phyloP scores from a whole-genome alignment of 1,140 invertebrate species.

The Homarus americanus region DNA sequence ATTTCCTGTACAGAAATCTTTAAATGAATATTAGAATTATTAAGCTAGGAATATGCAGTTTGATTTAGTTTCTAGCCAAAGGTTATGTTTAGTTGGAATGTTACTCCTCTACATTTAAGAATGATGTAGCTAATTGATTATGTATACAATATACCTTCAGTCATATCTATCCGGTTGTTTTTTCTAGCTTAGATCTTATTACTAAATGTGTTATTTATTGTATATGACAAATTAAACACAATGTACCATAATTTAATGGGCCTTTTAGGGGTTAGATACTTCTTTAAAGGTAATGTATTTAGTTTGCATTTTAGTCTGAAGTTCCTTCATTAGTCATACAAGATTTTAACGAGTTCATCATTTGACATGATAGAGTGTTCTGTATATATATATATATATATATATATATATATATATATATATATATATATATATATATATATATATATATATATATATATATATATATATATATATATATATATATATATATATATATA shows the following conservation, averaged over 20 bases:
- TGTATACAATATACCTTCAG: slow-evolving; percentile 31
- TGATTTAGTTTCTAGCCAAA: slow-evolving; percentile 71
- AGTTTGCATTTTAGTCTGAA: slow-evolving; percentile 40
- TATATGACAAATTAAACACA: slow-evolving; percentile 24
- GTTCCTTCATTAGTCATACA: slow-evolving; percentile 47
- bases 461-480: no score
- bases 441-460: no score
- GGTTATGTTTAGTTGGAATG: slow-evolving; percentile 65
- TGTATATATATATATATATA: no score
- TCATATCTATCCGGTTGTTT: slow-evolving; percentile 40
- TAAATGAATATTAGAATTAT: slow-evolving; percentile 36
- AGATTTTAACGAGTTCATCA: background rate
- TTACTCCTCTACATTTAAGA: background rate
- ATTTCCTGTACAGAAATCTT: slow-evolving; percentile 60
- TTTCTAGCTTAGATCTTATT: slow-evolving; percentile 17
- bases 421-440: no score
- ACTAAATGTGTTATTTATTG: slow-evolving; percentile 41
- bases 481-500: background rate
- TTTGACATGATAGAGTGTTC: background rate
- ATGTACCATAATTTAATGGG: slow-evolving; percentile 22
- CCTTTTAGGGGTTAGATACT: slow-evolving; percentile 53
- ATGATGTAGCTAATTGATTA: slow-evolving; percentile 14
- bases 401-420: no score
- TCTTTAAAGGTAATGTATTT: slow-evolving; percentile 31
- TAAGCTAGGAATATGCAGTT: slow-evolving; percentile 22